Conservation (phyloP, 1,140 invertebrate genomes). For the Drosophila orosa region DNA sequence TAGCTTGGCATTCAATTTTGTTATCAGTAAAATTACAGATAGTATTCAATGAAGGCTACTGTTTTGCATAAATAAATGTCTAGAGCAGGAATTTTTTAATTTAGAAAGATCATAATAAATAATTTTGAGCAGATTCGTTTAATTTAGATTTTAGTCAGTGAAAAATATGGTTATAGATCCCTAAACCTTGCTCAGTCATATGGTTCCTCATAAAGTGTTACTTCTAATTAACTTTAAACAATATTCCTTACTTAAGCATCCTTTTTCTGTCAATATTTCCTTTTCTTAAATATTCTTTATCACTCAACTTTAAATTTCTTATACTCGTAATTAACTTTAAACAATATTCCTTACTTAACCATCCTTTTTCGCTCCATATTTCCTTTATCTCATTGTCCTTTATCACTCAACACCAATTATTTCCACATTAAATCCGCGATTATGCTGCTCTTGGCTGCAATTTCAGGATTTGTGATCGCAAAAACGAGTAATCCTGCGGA, state of each 20-base stretch:
- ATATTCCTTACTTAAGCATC: not conserved
- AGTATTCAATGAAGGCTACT: conserved; percentile 1
- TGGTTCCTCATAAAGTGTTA: not conserved
- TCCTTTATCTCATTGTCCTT: not conserved
- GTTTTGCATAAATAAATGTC: not conserved
- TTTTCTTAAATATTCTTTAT: not conserved
- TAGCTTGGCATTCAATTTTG: conserved; percentile 25
- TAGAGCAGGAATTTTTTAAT: not conserved
- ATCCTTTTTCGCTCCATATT: not conserved
- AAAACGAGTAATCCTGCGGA: conserved; percentile 78
- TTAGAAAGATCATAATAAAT: not conserved
- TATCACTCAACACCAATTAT: not conserved
- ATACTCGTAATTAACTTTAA: not conserved
- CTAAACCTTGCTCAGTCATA: not conserved
- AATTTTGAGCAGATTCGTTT: not conserved
- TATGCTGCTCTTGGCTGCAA: conserved; percentile 70
- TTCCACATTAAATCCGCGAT: not conserved
- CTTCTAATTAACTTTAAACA: not conserved
- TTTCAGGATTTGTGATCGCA: conserved; percentile 84
- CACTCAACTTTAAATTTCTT: no score
- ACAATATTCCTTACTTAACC: not conserved
- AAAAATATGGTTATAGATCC: not conserved
- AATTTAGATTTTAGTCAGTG: not conserved
- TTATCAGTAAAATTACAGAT: conserved; percentile 23
- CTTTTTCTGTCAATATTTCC: not conserved